These are phyloP conservation scores for Habropoda laboriosa DNA, from an alignment of 1,140 invertebrate genomes.

Conservation along the genomic window DNA sequence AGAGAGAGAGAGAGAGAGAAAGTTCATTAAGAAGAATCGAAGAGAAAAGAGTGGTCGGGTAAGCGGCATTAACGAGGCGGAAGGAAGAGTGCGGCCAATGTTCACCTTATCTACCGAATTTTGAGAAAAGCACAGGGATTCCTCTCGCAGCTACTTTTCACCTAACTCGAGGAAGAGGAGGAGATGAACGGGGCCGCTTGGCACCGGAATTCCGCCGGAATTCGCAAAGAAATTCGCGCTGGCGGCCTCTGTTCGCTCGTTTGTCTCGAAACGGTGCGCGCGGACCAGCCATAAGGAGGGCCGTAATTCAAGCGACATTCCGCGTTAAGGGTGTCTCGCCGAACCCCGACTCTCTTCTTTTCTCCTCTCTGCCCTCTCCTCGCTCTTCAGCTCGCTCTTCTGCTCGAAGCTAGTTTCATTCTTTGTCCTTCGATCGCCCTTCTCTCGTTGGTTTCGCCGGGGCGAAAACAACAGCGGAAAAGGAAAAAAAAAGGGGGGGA, in stretches of 20 bases:
- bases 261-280: conserved; percentile 53
- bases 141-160: conserved; percentile 41
- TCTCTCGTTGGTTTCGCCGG: background rate
- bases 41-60: conserved; percentile 2
- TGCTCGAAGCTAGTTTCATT: conserved; percentile 15
- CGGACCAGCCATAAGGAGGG: conserved; percentile 49
- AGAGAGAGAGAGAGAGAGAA: background rate
- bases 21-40: background rate
- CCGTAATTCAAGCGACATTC: conserved; percentile 63
- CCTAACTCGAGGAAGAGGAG: background rate
- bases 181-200: conserved; percentile 34
- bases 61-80: conserved; percentile 54
- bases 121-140: conserved; percentile 42
- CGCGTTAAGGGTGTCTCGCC: conserved; percentile 49
- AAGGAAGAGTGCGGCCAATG: conserved; percentile 16
- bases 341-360: background rate
- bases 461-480: background rate
- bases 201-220: conserved; percentile 57
- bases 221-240: conserved; percentile 65
- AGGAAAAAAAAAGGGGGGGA: background rate
- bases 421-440: background rate
- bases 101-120: conserved; percentile 46
- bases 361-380: background rate
- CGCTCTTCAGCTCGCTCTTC: background rate
- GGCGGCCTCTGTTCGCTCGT: conserved; percentile 49